Evolutionary conservation across 2,797 vertebrate species (phyloP).

Genomic region (Crenichthys baileyi): DNA sequence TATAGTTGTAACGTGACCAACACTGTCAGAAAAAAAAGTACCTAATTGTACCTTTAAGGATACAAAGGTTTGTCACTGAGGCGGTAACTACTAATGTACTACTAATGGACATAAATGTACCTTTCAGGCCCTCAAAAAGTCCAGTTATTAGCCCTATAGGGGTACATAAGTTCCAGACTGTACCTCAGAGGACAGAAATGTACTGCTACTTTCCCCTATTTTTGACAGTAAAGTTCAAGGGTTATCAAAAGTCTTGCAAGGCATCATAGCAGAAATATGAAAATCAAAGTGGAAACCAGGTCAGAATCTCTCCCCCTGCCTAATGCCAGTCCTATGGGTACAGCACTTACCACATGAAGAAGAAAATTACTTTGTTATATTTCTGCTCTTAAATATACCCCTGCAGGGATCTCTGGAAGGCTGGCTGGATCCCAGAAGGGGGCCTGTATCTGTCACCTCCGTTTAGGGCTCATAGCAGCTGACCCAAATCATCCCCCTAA

Average conservation of each 20-base stretch:
- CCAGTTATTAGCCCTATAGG: no score
- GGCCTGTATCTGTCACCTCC: conserved; percentile 74
- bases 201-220: no score
- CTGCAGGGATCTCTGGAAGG: conserved; percentile 43
- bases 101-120: no score
- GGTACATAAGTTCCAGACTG: no score
- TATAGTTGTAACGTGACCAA: not conserved
- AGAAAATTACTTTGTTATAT: conserved; percentile 55
- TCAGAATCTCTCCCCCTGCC: conserved; percentile 6
- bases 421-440: conserved; percentile 57
- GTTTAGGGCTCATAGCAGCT: conserved; percentile 68
- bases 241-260: not conserved
- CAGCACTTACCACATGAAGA: conserved; percentile 24
- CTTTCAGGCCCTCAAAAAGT: no score
- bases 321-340: conserved; percentile 21
- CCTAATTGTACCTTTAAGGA: no score
- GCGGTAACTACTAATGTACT: no score
- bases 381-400: conserved; percentile 38
- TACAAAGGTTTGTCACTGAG: no score
- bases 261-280: not conserved
- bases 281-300: conserved; percentile 30
- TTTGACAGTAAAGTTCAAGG: not conserved
- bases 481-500: conserved; percentile 72
- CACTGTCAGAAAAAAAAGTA: no score
- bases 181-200: no score